phyloP scores from a whole-genome alignment of 2,797 vertebrate species.

The Onychomys torridus region DNA sequence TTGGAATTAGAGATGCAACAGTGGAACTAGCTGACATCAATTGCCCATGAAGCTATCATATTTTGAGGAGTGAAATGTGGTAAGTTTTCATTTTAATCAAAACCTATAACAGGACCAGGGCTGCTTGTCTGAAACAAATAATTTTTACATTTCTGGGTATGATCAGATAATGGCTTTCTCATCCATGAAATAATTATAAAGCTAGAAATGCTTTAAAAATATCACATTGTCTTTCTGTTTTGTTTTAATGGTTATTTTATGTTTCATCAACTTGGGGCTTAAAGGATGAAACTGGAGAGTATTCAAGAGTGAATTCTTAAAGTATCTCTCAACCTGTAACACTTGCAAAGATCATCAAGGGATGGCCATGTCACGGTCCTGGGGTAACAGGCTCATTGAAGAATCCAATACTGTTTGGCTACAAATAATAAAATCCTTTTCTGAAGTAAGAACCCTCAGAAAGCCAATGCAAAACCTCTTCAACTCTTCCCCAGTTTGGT shows the following conservation, averaged over 20 bases:
- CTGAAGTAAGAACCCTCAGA: background rate
- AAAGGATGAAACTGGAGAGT: slow-evolving; percentile 41
- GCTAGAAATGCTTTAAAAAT: slow-evolving; percentile 83
- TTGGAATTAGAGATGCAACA: slow-evolving; percentile 71
- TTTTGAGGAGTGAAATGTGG: slow-evolving; percentile 75
- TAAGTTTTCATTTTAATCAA: slow-evolving; percentile 83
- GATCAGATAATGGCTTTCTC: slow-evolving; percentile 84
- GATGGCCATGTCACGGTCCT: rapidly evolving
- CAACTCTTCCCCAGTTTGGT: background rate
- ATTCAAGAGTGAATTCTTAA: background rate
- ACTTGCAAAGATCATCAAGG: background rate
- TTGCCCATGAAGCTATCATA: slow-evolving; percentile 79
- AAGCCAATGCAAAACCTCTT: background rate
- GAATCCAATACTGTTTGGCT: background rate
- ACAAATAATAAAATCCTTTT: background rate
- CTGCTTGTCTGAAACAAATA: slow-evolving; percentile 79
- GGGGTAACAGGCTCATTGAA: background rate
- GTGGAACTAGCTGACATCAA: slow-evolving; percentile 73
- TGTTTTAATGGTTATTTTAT: slow-evolving; percentile 79
- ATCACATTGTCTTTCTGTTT: slow-evolving; percentile 74
- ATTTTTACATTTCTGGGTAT: slow-evolving; percentile 81
- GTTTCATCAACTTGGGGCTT: slow-evolving; percentile 78
- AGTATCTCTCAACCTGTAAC: background rate
- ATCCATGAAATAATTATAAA: slow-evolving; percentile 88
- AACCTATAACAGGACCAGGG: slow-evolving; percentile 74